Evolutionary conservation across 2,113 vertebrate genomes (phyloP), one percentile per base, ranked within the genome.

Genomic region (Neogale vison): DNA sequence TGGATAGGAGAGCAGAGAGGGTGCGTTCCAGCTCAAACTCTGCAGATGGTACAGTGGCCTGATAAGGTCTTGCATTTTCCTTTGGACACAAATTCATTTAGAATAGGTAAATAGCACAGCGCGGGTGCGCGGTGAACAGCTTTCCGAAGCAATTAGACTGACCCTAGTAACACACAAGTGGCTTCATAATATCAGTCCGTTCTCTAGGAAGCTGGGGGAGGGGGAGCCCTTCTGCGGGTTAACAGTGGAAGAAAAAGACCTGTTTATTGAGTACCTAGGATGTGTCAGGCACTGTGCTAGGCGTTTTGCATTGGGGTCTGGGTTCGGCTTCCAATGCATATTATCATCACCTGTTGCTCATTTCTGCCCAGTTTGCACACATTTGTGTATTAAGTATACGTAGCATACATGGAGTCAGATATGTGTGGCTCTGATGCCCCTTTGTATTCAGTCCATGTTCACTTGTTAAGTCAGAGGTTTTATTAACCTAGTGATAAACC

Each of bases 361-460:
- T 47, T 76, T 83, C 87, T 74, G 29, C 15, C 61, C 61, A 3
- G 59, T 81, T 72, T 65, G 8, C 39, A 36, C 47, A 13, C 13
- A 8, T 31, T 6, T 23, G 23, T 23, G 12, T 36, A 15, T 52
- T n/a, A n/a, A 79, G 20, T 42, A 7, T 26, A 26, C 36, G 7
- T 34, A 4, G 2, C 21, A 7, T 0, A 5, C 11, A 29, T 50
- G 6, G 11, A 8, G 36, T 20, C 8, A 39, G 6, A 12, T 4
- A 23, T 47, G 0, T 0, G 12, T 0, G 3, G 7, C 31, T 85
- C 81, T 50, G 72, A 45, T 36, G 6, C 11, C 26, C 18, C 5
- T 45, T 87, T 55, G 12, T 57, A 21, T 89, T 80, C 61, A 55
- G 21, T 63, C 31, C 8, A 6, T 34, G 42, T 8, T 50, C 67